Evolutionary conservation across 2,113 vertebrate genomes (phyloP), one percentile per base, ranked within the genome.

Genomic region (Oophaga pumilio): DNA sequence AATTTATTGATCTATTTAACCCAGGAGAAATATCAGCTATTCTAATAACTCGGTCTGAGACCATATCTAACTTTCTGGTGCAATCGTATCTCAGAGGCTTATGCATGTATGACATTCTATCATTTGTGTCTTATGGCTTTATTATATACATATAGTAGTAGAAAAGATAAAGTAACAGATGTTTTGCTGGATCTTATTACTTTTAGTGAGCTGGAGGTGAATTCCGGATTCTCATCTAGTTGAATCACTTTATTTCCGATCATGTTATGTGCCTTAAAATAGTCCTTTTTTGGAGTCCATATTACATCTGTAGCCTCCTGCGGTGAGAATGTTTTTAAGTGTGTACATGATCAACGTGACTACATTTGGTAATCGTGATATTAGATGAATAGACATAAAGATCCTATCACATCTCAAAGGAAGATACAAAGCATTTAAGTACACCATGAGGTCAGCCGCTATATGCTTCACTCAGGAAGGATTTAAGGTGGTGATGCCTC

Each of bases 371-470:
- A 62, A 62, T 49, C 17, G 1, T 81, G 33, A 82, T 64, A 82
- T 64, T n/a, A 57, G 50, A 49, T 66, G 59, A 82, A 50, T 33
- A n/a, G 33, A 82, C 60, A 82, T 49, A 22, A 82, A 59, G 60
- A n/a, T 43, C 26, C 28, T 64, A 82, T 82, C 28, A 50, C 1
- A 64, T 82, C 7, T 82, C 80, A 66, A 64, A 82, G 79, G 57
- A 49, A 33, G 26, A 80, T 6, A 80, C 53, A 80, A 57, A 80
- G 33, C 14, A 33, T 26, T 52, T 43, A 57, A 10, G 79, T 62
- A 57, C 56, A 59, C 57, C 49, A 18, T 60, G 18, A 49, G 57
- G 18, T 64, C 79, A 81, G 80, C 5, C 10, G 24, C 13, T 82
- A 12, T 4, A 9, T 81, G 79, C 57, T 81, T 64, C 22, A 18